Conservation (phyloP, 2,113 vertebrate species). For the Pungitius pungitius region DNA sequence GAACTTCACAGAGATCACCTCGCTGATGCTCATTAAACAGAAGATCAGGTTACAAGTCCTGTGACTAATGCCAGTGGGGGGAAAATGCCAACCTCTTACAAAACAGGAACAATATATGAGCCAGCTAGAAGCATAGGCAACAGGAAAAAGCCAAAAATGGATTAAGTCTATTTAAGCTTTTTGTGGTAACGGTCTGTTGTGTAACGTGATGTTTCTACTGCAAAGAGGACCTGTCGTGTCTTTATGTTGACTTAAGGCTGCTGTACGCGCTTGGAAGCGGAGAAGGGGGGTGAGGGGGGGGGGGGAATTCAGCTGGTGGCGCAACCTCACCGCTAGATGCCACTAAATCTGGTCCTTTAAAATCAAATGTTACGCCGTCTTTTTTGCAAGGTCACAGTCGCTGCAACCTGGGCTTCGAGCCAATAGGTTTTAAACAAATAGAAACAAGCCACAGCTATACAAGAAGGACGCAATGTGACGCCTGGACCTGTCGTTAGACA, state of each 20-base stretch:
- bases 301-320: neutral
- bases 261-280: neutral
- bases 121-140: constrained; percentile 41
- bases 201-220: neutral
- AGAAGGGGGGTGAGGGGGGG: neutral
- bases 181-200: neutral
- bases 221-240: neutral
- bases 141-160: neutral
- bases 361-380: neutral
- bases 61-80: constrained; percentile 30
- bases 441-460: neutral
- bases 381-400: neutral
- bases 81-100: constrained; percentile 43
- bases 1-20: constrained; percentile 54
- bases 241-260: neutral
- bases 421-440: neutral
- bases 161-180: constrained; percentile 1
- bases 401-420: neutral
- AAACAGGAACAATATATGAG: constrained; percentile 35
- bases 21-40: constrained; percentile 58
- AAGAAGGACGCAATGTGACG: neutral
- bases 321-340: neutral
- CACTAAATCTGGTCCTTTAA: neutral
- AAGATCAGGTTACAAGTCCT: constrained; percentile 57
- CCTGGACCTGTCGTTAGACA: neutral